phyloP scores from a whole-genome alignment of 92 coral and sea anemone species.

The Actinostola sp. region DNA sequence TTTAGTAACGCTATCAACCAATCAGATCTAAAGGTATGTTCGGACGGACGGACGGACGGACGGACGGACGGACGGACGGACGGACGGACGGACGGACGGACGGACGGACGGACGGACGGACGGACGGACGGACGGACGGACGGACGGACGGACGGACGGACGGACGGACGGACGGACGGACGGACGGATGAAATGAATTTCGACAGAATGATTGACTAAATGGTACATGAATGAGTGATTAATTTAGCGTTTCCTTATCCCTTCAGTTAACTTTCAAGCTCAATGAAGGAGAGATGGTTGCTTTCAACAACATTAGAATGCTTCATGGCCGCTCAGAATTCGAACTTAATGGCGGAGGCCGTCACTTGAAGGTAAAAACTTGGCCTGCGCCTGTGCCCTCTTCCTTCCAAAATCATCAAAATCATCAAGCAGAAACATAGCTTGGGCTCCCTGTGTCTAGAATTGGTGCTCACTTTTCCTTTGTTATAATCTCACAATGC shows the following conservation, averaged over 20 bases:
- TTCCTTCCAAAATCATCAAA: too few relatives aligned
- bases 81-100: too few relatives aligned
- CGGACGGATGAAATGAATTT: neutral
- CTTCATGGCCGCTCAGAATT: conserved; percentile 50
- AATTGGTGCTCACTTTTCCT: too few relatives aligned
- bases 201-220: neutral
- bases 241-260: neutral
- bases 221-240: neutral
- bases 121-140: too few relatives aligned
- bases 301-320: neutral
- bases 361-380: conserved; percentile 66
- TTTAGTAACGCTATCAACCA: conserved; percentile 29
- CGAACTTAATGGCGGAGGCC: conserved; percentile 58
- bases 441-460: too few relatives aligned
- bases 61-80: too few relatives aligned
- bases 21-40: conserved; percentile 51
- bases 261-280: neutral
- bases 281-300: conserved; percentile 63
- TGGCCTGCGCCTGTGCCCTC: too few relatives aligned
- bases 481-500: too few relatives aligned
- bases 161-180: neutral
- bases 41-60: too few relatives aligned
- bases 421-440: too few relatives aligned
- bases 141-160: neutral
- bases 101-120: too few relatives aligned